phyloP scores from a whole-genome alignment of 2,113 vertebrate species.

The Engraulis encrasicolus region DNA sequence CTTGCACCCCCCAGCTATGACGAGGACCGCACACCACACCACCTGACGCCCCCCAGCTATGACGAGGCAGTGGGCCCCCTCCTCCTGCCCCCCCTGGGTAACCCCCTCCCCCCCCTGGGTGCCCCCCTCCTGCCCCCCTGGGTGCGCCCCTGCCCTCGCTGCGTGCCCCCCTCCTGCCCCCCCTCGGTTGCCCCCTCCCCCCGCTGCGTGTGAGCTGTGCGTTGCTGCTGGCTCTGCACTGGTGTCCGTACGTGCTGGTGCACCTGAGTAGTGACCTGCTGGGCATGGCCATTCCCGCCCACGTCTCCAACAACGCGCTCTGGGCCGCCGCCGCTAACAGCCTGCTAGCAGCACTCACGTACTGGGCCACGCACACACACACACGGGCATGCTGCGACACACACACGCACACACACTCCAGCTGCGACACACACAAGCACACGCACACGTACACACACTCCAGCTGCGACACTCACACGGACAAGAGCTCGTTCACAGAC shows the following conservation, averaged over 20 bases:
- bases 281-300: constrained; percentile 60
- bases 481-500: no score
- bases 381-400: no score
- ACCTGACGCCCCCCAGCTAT: constrained; percentile 39
- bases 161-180: background rate
- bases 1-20: no score
- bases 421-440: no score
- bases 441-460: constrained; percentile 34
- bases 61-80: background rate
- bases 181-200: background rate
- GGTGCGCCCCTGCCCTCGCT: constrained; percentile 37
- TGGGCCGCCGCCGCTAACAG: constrained; percentile 75
- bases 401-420: no score
- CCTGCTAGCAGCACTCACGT: constrained; percentile 54
- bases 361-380: constrained; percentile 61
- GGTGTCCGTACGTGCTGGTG: constrained; percentile 66
- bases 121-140: no score
- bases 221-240: constrained; percentile 60
- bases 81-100: background rate
- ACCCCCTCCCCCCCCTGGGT: background rate
- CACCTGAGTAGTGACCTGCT: constrained; percentile 41
- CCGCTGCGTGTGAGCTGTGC: constrained; percentile 59
- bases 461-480: no score
- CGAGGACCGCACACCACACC: no score
- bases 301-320: constrained; percentile 67